These are phyloP conservation scores for Pipistrellus pygmaeus DNA, from an alignment of 2,797 vertebrate species.

Conservation along the genomic window DNA sequence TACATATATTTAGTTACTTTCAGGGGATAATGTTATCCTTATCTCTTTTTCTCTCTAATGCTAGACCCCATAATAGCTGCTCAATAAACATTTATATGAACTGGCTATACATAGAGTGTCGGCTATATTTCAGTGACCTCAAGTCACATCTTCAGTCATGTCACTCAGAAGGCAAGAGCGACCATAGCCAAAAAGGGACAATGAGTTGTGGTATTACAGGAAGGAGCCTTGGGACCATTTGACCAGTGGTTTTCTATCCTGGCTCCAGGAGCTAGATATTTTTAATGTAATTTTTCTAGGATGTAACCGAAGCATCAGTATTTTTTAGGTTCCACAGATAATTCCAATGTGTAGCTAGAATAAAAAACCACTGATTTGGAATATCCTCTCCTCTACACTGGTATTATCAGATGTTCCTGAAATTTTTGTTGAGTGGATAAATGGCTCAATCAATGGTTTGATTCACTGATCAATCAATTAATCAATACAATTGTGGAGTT, in stretches of 20 bases:
- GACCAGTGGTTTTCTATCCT: neutral
- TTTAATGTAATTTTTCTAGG: neutral
- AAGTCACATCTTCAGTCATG: neutral
- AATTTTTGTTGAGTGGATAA: constrained; percentile 7
- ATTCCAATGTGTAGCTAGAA: neutral
- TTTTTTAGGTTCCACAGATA: neutral
- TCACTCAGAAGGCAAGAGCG: neutral
- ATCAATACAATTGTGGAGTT: neutral
- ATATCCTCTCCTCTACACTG: neutral
- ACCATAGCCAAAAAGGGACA: neutral
- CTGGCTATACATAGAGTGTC: neutral
- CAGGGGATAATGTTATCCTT: neutral
- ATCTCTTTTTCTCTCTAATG: constrained; percentile 8
- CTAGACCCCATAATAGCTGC: neutral
- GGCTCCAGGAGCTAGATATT: neutral
- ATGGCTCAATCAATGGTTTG: neutral
- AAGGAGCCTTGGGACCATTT: neutral
- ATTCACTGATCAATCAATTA: neutral
- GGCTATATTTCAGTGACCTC: neutral
- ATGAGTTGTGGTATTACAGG: neutral
- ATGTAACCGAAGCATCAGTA: neutral
- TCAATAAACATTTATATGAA: neutral
- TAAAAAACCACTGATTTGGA: neutral
- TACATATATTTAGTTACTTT: constrained; percentile 28
- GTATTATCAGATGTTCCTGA: constrained; percentile 30